Evolutionary conservation across 1,140 invertebrate genomes (phyloP), one percentile per base, ranked within the genome.

Genomic region (Drosophila pachea): DNA sequence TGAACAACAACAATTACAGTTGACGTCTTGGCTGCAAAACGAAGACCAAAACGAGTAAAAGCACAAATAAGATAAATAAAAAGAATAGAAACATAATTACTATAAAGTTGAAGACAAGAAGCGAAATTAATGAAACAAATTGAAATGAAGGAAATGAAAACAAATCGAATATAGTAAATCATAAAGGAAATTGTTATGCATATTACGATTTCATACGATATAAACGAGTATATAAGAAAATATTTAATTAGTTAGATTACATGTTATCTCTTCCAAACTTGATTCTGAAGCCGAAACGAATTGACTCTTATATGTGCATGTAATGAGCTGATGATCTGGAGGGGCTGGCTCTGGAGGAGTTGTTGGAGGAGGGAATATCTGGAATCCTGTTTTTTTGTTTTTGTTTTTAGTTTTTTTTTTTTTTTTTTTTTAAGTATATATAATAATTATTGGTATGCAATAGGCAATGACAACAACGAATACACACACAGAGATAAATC

Each of bases 271-370:
- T 88, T 93, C 92, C 83, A 93, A 90, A 90, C 92, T 93, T 71
- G 92, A 92, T 89, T 93, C 92, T 62, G 92, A 93, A 74, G 92
- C 92, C 68, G 91, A 90, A 73, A 92, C 89, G 73, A 89, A 89
- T 82, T 89, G 88, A 84, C 88, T 86, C 83, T 89, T 89, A 84
- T 89, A 89, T 83, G 89, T 87, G 72, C 87, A 89, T 75, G 88
- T 87, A 77, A 89, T 88, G 90, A 92, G 90, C 75, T 92, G 91
- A 86, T 94, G 93, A 89, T 95, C 94, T 64, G 94, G 94, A 65
- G 94, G 94, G 55, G 94, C 94, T 67, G 94, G 95, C 90, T 95
- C 94, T 50, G 95, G 94, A 36, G 94, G 94, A 61, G 94, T 95
- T 73, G 93, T 94, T 48, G 94, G 94, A 68, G 93, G 94, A 72